Base-by-base conservation (phyloP, 2,113 vertebrate genomes). In the Thinocorus orbignyianus region DNA sequence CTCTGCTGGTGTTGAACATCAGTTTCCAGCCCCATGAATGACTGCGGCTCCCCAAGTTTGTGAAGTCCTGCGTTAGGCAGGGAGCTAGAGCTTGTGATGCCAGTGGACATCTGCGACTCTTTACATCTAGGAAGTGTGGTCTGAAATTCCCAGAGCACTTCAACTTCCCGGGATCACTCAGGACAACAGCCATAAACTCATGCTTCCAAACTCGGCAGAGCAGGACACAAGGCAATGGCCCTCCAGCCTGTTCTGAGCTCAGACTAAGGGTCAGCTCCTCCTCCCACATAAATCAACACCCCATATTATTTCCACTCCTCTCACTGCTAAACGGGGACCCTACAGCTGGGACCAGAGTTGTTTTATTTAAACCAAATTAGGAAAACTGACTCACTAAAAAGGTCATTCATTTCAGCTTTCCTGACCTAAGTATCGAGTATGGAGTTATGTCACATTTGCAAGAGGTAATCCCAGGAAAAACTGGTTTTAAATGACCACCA, bases 401-500 rank as follows among this genome's bases (percentile, higher is more conserved):
- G 17, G 52, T 52, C 9, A 72, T 72, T 65, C 14, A 7, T 76
- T 92, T 74, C 48, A 84, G 1, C 60, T 81, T 92, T 46, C 25
- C 31, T 73, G 15, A 79, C 20, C 60, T 88, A 73, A 78, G 11
- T 24, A 57, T 31, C 44, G 76, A 9, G 7, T 13, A 39, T 35
- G 61, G 57, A 76, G 15, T 44, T 89, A 52, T 13, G 11, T 35
- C 10, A 48, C 23, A 39, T 54, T 55, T 61, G 7, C 0, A 10
- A 58, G 6, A 44, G 7, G 17, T 2, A 64, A 85, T 44, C 24
- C 28, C 15, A 37, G 79, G 13, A 57, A 22, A 69, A 71, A 17
- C 7, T 72, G 25, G 0, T 6, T 80, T 91, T 69, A 11, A 4
- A 44, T 42, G 30, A 23, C 60, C 42, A 19, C 1, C 0, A 0